A percentile compares a stretch with the other conserved stretches of the same genome.
phyloP scores from a whole-genome alignment of 2,113 vertebrate species.

The Actenoides hombroni region DNA sequence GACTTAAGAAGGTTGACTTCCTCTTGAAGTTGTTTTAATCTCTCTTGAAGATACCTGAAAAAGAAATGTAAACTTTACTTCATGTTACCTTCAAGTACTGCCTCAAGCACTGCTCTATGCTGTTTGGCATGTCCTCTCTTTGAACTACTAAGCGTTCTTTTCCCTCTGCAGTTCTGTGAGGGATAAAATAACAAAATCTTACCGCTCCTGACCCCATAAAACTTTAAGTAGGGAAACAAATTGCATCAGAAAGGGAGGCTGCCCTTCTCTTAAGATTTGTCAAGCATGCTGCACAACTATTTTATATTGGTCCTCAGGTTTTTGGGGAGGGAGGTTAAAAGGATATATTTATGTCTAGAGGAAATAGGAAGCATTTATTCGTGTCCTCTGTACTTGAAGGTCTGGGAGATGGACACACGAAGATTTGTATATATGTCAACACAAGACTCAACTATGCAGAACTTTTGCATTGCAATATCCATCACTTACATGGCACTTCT shows the following conservation, averaged over 20 bases:
- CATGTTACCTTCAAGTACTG: background rate
- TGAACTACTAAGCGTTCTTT: conserved; percentile 4
- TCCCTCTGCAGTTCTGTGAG: conserved; percentile 11
- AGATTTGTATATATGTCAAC: conserved; percentile 24
- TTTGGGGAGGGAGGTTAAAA: background rate
- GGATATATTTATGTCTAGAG: background rate
- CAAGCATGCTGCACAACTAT: background rate
- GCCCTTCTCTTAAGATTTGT: conserved; percentile 16
- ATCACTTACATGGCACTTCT: conserved; percentile 24
- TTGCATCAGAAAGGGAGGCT: background rate
- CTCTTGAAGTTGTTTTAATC: conserved; percentile 91
- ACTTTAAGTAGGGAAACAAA: conserved; percentile 49
- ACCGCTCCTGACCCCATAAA: conserved; percentile 48
- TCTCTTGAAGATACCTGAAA: conserved; percentile 92
- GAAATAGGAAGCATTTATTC: background rate
- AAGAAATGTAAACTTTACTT: conserved; percentile 28
- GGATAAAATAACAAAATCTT: conserved; percentile 35
- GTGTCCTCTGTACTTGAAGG: background rate
- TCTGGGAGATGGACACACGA: background rate
- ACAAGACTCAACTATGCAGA: conserved; percentile 18
- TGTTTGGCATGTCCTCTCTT: conserved; percentile 19
- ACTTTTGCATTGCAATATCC: conserved; percentile 1
- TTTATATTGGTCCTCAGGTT: background rate
- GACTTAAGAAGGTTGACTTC: conserved; percentile 90
- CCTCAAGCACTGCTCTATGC: background rate